Percentiles rank a stretch among this genome's conserved stretches.
These are phyloP conservation scores for Strix occidentalis DNA, from an alignment of 2,797 vertebrate genomes.

Conservation along the genomic window DNA sequence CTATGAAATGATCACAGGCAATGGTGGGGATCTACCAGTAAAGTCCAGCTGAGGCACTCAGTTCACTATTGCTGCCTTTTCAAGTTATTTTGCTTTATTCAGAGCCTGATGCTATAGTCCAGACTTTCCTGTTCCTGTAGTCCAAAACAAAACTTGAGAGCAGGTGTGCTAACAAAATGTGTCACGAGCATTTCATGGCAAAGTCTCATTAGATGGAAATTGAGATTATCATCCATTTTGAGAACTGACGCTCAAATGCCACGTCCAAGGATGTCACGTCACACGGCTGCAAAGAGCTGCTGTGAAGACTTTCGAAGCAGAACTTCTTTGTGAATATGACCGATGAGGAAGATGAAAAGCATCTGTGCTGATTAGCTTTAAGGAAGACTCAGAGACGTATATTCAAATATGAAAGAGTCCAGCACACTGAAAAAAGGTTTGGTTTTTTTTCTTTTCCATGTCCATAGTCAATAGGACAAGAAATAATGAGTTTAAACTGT, in stretches of 20 bases:
- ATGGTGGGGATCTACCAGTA: not conserved
- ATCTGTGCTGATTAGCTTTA: not conserved
- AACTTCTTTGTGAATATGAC: not conserved
- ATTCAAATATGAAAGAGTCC: not conserved
- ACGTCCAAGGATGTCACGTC: accelerated
- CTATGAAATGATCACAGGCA: not conserved
- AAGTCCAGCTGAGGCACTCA: not conserved
- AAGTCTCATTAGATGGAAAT: not conserved
- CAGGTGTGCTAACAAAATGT: accelerated
- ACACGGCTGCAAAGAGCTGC: not conserved
- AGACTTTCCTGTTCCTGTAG: not conserved
- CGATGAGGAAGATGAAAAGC: not conserved
- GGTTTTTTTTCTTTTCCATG: not conserved
- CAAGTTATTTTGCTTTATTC: not conserved
- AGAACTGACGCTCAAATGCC: not conserved
- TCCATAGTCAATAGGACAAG: not conserved
- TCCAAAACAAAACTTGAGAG: not conserved
- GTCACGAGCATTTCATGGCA: not conserved
- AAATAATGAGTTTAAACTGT: not conserved
- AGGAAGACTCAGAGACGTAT: not conserved
- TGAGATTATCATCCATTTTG: not conserved
- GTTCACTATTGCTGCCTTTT: not conserved
- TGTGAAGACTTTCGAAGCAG: not conserved
- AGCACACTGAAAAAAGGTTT: not conserved
- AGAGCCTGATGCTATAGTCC: not conserved